Evolutionary conservation across 2,113 vertebrate genomes (phyloP).

Genomic region (Apodemus sylvaticus): DNA sequence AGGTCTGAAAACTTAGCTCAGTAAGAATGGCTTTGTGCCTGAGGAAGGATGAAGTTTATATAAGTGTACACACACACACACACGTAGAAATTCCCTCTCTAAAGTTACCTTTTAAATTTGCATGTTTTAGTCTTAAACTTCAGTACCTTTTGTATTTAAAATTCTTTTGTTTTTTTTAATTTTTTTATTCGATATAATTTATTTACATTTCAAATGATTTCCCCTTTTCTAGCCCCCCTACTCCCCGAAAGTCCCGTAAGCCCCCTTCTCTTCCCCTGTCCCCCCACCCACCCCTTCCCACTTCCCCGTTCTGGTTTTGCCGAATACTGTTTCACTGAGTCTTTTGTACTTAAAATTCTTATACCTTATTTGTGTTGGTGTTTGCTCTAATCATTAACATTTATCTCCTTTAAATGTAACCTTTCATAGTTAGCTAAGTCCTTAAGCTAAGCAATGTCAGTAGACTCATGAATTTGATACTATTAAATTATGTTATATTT

Average conservation of each 20-base stretch:
- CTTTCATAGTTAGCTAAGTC: conserved; percentile 24
- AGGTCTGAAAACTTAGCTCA: background rate
- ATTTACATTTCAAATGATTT: no score
- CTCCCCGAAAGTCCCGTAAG: no score
- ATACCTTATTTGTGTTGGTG: background rate
- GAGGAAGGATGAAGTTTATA: background rate
- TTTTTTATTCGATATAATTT: no score
- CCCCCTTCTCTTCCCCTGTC: no score
- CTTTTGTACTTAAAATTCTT: background rate
- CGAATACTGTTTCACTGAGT: no score
- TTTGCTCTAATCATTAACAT: conserved; percentile 2
- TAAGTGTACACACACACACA: background rate
- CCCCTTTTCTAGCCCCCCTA: no score
- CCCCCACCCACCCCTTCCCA: no score
- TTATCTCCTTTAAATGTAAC: conserved; percentile 19
- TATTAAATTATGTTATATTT: background rate
- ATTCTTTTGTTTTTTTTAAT: no score
- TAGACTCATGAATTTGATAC: conserved; percentile 18
- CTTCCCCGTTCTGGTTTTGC: no score
- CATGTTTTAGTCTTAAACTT: conserved; percentile 24
- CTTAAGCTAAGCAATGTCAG: conserved; percentile 21
- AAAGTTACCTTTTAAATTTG: conserved; percentile 4
- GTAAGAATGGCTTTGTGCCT: background rate
- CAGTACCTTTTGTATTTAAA: background rate
- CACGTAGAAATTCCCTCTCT: background rate